Conservation (phyloP, 2,888 invertebrate genomes). For the Amphipoea oculea region DNA sequence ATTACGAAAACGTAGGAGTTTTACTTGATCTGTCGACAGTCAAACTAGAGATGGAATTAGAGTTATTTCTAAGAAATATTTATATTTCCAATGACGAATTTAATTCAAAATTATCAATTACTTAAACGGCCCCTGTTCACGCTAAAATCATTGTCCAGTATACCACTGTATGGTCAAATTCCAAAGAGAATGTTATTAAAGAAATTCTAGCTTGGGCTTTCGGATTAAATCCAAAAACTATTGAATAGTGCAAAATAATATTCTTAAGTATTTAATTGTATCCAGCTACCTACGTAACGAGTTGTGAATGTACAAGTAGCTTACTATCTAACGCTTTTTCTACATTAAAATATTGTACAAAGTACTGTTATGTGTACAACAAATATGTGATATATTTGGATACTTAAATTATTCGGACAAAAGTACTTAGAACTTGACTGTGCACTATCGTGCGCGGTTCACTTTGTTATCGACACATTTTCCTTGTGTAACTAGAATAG, state of each 20-base stretch:
- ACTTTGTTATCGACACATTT: constrained; percentile 49
- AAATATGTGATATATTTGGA: constrained; percentile 63
- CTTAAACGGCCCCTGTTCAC: constrained; percentile 65
- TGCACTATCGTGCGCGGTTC: constrained; percentile 39
- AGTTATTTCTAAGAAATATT: constrained; percentile 56
- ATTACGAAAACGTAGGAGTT: constrained; percentile 52
- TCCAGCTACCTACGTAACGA: constrained; percentile 64
- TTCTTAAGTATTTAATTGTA: constrained; percentile 59
- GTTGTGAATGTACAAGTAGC: constrained; percentile 67
- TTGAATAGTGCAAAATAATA: constrained; percentile 54
- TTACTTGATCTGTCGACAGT: constrained; percentile 77
- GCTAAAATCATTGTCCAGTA: constrained; percentile 14
- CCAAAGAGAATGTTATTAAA: constrained; percentile 50
- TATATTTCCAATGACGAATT: constrained; percentile 70
- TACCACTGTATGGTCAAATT: constrained; percentile 42
- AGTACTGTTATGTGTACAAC: constrained; percentile 60
- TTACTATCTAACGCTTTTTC: constrained; percentile 58
- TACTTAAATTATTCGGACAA: constrained; percentile 64
- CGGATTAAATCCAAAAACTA: constrained; percentile 68
- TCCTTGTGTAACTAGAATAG: constrained; percentile 46
- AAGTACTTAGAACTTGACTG: constrained; percentile 63
- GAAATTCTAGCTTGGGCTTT: constrained; percentile 44
- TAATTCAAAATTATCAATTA: constrained; percentile 62
- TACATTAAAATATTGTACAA: constrained; percentile 56
- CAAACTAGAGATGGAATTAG: constrained; percentile 78